Conservation (phyloP, 2,797 vertebrate genomes). For the Sarcophilus harrisii region DNA sequence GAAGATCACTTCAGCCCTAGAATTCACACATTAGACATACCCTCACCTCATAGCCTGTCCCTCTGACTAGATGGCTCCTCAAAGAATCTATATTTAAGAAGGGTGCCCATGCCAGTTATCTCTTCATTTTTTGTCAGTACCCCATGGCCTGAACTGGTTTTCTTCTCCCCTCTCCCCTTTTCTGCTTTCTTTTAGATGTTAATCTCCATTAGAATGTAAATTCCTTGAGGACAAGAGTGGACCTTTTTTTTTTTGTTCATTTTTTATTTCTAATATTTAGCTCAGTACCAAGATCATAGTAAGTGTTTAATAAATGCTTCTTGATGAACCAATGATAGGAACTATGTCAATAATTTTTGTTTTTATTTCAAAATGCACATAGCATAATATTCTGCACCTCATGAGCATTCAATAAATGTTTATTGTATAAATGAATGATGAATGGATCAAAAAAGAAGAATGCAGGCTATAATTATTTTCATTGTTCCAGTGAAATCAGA, state of each 20-base stretch:
- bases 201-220: not conserved
- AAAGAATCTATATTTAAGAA: not conserved
- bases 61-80: not conserved
- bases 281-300: not conserved
- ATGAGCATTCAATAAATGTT: not conserved
- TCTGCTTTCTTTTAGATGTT: not conserved
- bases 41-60: not conserved
- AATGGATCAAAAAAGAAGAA: not conserved
- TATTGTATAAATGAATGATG: not conserved
- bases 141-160: not conserved
- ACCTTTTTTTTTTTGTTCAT: not conserved
- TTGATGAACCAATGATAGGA: not conserved
- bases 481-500: conserved; percentile 26
- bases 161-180: not conserved
- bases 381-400: not conserved
- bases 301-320: not conserved
- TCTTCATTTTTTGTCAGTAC: not conserved
- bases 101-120: not conserved
- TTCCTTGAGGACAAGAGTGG: not conserved
- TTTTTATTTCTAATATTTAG: not conserved
- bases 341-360: not conserved
- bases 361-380: not conserved
- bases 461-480: not conserved
- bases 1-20: not conserved
- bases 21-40: not conserved